Evolutionary conservation across 2,888 invertebrate genomes (phyloP).

Genomic region (Sisyra nigra): DNA sequence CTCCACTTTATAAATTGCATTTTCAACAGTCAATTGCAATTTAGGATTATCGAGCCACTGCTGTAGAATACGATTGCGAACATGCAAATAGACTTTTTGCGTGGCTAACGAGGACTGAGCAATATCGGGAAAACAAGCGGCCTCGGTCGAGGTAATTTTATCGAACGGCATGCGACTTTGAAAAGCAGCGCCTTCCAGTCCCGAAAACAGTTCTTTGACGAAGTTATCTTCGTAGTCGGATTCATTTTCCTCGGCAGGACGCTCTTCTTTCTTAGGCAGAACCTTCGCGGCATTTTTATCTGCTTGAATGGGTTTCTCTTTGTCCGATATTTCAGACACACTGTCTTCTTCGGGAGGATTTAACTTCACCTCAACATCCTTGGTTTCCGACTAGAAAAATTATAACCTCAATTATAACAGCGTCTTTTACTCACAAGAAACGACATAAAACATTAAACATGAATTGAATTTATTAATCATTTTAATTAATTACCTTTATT

Average conservation of each 20-base stretch:
- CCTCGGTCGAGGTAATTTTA: slow-evolving; percentile 87
- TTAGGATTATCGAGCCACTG: slow-evolving; percentile 94
- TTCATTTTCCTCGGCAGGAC: slow-evolving; percentile 34
- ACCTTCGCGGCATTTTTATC: slow-evolving; percentile 37
- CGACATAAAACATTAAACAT: no score
- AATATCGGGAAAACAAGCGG: slow-evolving; percentile 85
- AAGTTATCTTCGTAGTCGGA: slow-evolving; percentile 51
- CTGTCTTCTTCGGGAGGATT: slow-evolving; percentile 42
- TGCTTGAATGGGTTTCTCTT: slow-evolving; percentile 34
- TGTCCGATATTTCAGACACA: slow-evolving; percentile 43
- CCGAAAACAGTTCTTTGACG: slow-evolving; percentile 27
- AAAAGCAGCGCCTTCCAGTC: slow-evolving; percentile 79
- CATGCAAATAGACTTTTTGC: slow-evolving; percentile 78
- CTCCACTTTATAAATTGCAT: slow-evolving; percentile 66
- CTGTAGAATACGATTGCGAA: slow-evolving; percentile 80
- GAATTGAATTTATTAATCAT: not conserved
- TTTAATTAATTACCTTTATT: slow-evolving; percentile 1
- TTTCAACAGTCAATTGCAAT: slow-evolving; percentile 72
- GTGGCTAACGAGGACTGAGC: slow-evolving; percentile 66
- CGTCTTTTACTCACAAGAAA: no score
- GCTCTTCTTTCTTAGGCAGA: slow-evolving; percentile 24
- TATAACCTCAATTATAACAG: slow-evolving; percentile 10
- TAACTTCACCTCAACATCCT: slow-evolving; percentile 51
- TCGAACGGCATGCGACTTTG: slow-evolving; percentile 89
- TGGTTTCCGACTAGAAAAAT: slow-evolving; percentile 38